Percentiles rank a stretch among this genome's conserved stretches.
Conservation (phyloP, 2,888 invertebrate species). For the Athrips mouffetella region DNA sequence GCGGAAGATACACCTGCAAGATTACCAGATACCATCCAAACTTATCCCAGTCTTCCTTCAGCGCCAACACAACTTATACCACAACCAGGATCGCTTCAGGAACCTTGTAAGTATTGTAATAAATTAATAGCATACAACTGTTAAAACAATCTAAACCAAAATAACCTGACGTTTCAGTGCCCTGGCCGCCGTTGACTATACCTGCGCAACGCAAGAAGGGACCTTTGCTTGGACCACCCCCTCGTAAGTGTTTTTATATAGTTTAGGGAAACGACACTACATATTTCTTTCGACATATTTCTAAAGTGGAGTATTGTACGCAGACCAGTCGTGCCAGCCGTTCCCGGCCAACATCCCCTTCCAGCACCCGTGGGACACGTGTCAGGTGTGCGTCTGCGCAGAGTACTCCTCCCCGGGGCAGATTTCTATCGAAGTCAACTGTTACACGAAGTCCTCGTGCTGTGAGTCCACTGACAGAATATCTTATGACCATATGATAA, state of each 20-base stretch:
- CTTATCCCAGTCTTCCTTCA: too few relatives aligned
- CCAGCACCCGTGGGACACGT: constrained; percentile 68
- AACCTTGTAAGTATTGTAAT: too few relatives aligned
- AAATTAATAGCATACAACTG: too few relatives aligned
- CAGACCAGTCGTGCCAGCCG: constrained; percentile 62
- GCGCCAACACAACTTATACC: too few relatives aligned
- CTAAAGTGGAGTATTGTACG: neutral
- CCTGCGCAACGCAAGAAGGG: constrained; percentile 12
- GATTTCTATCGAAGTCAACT: constrained; percentile 57
- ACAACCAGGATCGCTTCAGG: too few relatives aligned
- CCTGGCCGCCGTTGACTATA: constrained; percentile 29
- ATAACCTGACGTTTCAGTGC: constrained; percentile 20
- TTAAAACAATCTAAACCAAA: too few relatives aligned
- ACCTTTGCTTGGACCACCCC: constrained; percentile 59
- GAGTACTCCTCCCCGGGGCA: constrained; percentile 37
- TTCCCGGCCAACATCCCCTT: constrained; percentile 52
- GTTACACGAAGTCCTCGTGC: constrained; percentile 57
- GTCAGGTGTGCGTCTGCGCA: constrained; percentile 56
- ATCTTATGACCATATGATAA: neutral
- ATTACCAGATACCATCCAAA: too few relatives aligned
- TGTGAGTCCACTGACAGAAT: constrained; percentile 54
- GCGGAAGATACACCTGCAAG: too few relatives aligned
- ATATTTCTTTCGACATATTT: neutral
- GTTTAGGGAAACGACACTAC: neutral
- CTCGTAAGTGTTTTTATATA: constrained; percentile 48